Evolutionary conservation across 2,888 invertebrate species (phyloP).

Genomic region (Epicampocera succincta): DNA sequence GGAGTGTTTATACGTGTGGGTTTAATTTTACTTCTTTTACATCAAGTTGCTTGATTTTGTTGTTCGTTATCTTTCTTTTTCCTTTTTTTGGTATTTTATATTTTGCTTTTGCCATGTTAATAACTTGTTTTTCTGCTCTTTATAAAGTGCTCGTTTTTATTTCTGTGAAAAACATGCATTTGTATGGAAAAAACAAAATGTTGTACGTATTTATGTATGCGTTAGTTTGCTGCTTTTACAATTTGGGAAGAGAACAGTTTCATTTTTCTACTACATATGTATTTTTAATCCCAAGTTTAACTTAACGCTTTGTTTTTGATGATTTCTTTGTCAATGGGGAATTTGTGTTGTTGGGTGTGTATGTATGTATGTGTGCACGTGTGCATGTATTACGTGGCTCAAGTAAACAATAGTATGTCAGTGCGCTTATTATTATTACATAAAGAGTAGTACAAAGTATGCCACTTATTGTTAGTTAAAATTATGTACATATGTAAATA

Average conservation of each 20-base stretch:
- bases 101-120: conserved; percentile 37
- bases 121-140: conserved; percentile 30
- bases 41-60: background rate
- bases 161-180: background rate
- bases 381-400: background rate
- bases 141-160: too few species aligned
- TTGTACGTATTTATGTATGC: background rate
- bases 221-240: conserved; percentile 18
- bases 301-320: background rate
- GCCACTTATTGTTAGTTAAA: conserved; percentile 16
- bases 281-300: too few species aligned
- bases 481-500: too few species aligned
- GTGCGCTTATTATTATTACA: conserved; percentile 7
- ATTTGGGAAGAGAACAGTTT: conserved; percentile 47
- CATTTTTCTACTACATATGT: background rate
- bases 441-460: conserved; percentile 11
- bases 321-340: background rate
- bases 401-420: background rate
- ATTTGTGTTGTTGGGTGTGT: conserved; percentile 5
- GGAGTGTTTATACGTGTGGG: conserved; percentile 5
- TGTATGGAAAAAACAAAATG: background rate
- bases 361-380: background rate
- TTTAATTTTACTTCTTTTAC: conserved; percentile 39
- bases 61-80: conserved; percentile 6
- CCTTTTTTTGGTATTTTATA: conserved; percentile 25